Evolutionary conservation across 2,888 invertebrate species (phyloP).

Genomic region (Dromius quadrimaculatus): DNA sequence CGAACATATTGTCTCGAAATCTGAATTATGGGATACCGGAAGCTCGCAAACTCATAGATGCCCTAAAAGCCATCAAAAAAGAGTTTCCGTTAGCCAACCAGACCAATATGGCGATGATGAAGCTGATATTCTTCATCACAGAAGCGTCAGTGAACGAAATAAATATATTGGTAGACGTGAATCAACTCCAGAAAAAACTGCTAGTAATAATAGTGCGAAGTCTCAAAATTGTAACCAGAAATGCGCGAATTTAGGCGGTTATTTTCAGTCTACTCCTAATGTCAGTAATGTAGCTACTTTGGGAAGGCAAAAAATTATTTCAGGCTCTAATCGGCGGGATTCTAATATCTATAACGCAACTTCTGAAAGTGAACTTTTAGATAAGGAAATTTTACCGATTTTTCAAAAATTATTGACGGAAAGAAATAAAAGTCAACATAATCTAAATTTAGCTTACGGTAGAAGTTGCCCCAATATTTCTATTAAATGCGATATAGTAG

Average conservation of each 20-base stretch:
- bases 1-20: slow-evolving; percentile 66
- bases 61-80: slow-evolving; percentile 61
- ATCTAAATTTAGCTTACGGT: slow-evolving; percentile 79
- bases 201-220: slow-evolving; percentile 50
- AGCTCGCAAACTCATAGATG: slow-evolving; percentile 62
- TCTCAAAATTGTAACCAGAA: slow-evolving; percentile 63
- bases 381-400: slow-evolving; percentile 87
- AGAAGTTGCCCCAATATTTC: slow-evolving; percentile 95
- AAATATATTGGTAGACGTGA: slow-evolving; percentile 62
- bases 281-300: slow-evolving; percentile 54
- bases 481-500: slow-evolving; percentile 95
- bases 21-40: slow-evolving; percentile 67
- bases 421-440: slow-evolving; percentile 76
- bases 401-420: slow-evolving; percentile 92
- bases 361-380: slow-evolving; percentile 86
- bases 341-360: slow-evolving; percentile 77
- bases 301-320: slow-evolving; percentile 55
- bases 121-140: slow-evolving; percentile 64
- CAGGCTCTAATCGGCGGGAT: slow-evolving; percentile 53
- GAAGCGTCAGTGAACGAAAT: slow-evolving; percentile 64
- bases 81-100: slow-evolving; percentile 58
- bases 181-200: slow-evolving; percentile 58
- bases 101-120: slow-evolving; percentile 58
- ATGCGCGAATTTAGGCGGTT: slow-evolving; percentile 65
- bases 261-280: slow-evolving; percentile 74